phyloP scores from a whole-genome alignment of 2,797 vertebrate genomes.

The Cottoperca gobio region DNA sequence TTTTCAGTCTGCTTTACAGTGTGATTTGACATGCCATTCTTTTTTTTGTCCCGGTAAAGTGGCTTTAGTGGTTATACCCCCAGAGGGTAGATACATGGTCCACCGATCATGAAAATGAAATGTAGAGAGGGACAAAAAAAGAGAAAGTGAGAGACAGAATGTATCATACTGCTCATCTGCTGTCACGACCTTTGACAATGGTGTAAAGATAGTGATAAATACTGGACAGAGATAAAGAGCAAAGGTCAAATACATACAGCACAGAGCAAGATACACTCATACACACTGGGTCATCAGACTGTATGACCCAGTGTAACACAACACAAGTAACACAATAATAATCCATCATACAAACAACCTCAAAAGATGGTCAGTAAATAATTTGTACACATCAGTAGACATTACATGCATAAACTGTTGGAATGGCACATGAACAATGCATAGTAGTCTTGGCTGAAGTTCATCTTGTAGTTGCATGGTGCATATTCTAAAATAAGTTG shows the following conservation, averaged over 20 bases:
- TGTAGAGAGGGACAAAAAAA: neutral
- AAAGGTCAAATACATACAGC: neutral
- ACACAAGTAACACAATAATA: no score
- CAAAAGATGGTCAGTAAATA: neutral
- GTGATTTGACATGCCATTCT: conserved; percentile 21
- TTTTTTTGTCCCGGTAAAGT: conserved; percentile 34
- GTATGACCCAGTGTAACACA: no score
- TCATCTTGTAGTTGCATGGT: no score
- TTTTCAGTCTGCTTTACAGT: conserved; percentile 30
- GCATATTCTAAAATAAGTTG: no score
- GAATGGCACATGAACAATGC: no score
- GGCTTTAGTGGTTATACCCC: conserved; percentile 29
- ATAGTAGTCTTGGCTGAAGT: no score
- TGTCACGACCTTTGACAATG: neutral
- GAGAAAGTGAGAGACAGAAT: neutral
- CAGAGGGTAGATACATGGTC: conserved; percentile 21
- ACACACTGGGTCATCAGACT: neutral
- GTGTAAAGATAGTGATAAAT: conserved; percentile 5
- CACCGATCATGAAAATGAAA: conserved; percentile 24
- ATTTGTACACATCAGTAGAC: neutral
- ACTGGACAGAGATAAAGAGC: neutral
- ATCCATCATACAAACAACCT: neutral
- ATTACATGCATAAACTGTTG: neutral
- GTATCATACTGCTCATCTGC: neutral
- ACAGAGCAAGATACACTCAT: neutral